Evolutionary conservation across 2,113 vertebrate genomes (phyloP), one percentile per base, ranked within the genome.

Genomic region (Balaenoptera acutorostrata): DNA sequence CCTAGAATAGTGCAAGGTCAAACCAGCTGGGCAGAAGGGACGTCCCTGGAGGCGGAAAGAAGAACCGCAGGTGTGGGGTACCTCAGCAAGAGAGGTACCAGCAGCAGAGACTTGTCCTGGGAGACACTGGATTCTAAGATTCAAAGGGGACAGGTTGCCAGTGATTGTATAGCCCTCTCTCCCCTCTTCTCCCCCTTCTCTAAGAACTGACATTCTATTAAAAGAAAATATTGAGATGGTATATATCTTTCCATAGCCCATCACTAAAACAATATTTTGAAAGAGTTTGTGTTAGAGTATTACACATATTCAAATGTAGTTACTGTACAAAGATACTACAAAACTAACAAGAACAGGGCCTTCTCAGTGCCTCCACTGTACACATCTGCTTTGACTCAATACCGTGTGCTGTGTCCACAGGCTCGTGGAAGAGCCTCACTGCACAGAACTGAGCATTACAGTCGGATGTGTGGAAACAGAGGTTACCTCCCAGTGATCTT

Each of bases 161-260:
- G 2, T 4, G 46, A 74, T 10, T 71, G 44, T 33, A 29, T 0
- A 59, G 21, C 8, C 49, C 29, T 25, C 14, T 2, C 12, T 8
- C 2, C 15, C 1, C 1, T 2, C 5, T 6, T 7, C 1, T 27
- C 13, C 14, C 5, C 8, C 33, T 1, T 4, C 15, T 85, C 6
- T 64, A 81, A n/a, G 71, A 81, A 63, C 12, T 17, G 25, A 85
- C 12, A 41, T n/a, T 88, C 55, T 46, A 6, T 39, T 85, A 10
- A 27, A 29, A 7, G 44, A 81, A 85, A 92, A 68, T 29, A 94
- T 6, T 31, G 59, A 8, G 59, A 66, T 36, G 15, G 11, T 57
- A 17, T 31, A 12, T 31, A 41, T 63, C 5, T 33, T 63, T 95
- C n/a, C 33, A 84, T 29, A 80, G 33, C 6, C 25, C 17, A 12